These are phyloP conservation scores for Lordiphosa collinella DNA, from an alignment of 1,140 invertebrate genomes.

Conservation along the genomic window DNA sequence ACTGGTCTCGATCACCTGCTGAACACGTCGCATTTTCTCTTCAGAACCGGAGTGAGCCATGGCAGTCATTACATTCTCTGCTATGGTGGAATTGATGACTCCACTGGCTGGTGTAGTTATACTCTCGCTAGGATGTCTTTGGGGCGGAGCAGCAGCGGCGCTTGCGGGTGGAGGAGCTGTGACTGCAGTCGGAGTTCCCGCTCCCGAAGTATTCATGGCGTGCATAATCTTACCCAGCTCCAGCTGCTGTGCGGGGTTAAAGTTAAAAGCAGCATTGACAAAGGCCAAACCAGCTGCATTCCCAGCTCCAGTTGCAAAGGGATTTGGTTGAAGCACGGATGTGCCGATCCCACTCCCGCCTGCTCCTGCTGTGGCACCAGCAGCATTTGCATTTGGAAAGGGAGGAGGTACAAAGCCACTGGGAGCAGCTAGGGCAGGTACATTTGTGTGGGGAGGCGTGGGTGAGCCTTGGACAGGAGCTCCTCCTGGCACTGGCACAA, in stretches of 20 bases:
- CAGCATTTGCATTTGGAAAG: slow-evolving; percentile 45
- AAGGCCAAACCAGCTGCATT: slow-evolving; percentile 49
- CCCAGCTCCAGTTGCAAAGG: slow-evolving; percentile 47
- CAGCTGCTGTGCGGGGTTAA: slow-evolving; percentile 53
- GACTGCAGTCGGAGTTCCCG: slow-evolving; percentile 3
- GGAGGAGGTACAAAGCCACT: slow-evolving; percentile 68
- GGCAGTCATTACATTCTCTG: slow-evolving; percentile 67
- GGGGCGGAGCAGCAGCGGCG: slow-evolving; percentile 14
- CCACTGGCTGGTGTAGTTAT: slow-evolving; percentile 39
- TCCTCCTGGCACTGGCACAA: slow-evolving; percentile 31
- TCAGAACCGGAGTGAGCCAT: slow-evolving; percentile 36
- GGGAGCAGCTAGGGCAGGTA: slow-evolving; percentile 66
- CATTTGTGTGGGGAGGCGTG: slow-evolving; percentile 52
- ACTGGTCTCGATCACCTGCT: slow-evolving; percentile 70
- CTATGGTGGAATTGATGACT: slow-evolving; percentile 62
- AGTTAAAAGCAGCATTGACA: slow-evolving; percentile 57
- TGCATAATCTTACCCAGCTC: slow-evolving; percentile 69
- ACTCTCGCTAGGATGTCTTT: slow-evolving; percentile 19
- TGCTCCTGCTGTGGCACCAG: slow-evolving; percentile 8
- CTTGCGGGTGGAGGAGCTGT: slow-evolving; percentile 15
- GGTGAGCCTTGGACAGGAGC: slow-evolving; percentile 48
- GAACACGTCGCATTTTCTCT: slow-evolving; percentile 64
- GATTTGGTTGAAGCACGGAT: slow-evolving; percentile 67
- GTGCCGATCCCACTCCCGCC: slow-evolving; percentile 18
- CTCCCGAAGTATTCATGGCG: slow-evolving; percentile 34